These are phyloP conservation scores for Eustalomyia histrio DNA, from an alignment of 2,888 invertebrate genomes.

Conservation along the genomic window DNA sequence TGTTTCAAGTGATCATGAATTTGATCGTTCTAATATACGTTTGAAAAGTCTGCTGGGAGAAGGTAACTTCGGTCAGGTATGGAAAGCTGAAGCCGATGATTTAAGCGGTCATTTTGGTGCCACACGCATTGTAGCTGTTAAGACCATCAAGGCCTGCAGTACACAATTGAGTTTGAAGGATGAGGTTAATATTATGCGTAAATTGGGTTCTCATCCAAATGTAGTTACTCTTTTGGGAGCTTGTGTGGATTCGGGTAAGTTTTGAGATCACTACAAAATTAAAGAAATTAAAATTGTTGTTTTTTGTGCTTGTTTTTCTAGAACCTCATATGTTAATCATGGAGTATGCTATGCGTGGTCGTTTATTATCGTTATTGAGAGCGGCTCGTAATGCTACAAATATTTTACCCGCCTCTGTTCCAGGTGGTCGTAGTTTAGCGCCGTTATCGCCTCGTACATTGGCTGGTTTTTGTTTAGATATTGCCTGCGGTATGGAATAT, in stretches of 20 bases:
- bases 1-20: slow-evolving; percentile 81
- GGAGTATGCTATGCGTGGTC: slow-evolving; percentile 93
- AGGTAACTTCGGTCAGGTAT: slow-evolving; percentile 93
- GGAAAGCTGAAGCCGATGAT: slow-evolving; percentile 92
- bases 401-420: slow-evolving; percentile 80
- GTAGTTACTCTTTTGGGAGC: slow-evolving; percentile 90
- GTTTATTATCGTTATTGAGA: slow-evolving; percentile 87
- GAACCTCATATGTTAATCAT: slow-evolving; percentile 91
- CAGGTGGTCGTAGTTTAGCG: slow-evolving; percentile 77
- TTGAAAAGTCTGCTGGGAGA: slow-evolving; percentile 90
- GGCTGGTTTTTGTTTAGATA: slow-evolving; percentile 89
- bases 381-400: slow-evolving; percentile 80
- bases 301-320: slow-evolving; percentile 72
- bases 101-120: slow-evolving; percentile 87
- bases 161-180: slow-evolving; percentile 88
- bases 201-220: slow-evolving; percentile 89
- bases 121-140: slow-evolving; percentile 90
- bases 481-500: slow-evolving; percentile 92
- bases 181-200: slow-evolving; percentile 91
- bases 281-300: neutral
- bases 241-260: slow-evolving; percentile 89
- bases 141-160: slow-evolving; percentile 89
- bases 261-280: neutral
- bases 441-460: slow-evolving; percentile 83
- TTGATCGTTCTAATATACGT: slow-evolving; percentile 87